A percentile compares a stretch with the other conserved stretches of the same genome.
phyloP scores from a whole-genome alignment of 1,140 invertebrate species.

The Euwallacea similis region DNA sequence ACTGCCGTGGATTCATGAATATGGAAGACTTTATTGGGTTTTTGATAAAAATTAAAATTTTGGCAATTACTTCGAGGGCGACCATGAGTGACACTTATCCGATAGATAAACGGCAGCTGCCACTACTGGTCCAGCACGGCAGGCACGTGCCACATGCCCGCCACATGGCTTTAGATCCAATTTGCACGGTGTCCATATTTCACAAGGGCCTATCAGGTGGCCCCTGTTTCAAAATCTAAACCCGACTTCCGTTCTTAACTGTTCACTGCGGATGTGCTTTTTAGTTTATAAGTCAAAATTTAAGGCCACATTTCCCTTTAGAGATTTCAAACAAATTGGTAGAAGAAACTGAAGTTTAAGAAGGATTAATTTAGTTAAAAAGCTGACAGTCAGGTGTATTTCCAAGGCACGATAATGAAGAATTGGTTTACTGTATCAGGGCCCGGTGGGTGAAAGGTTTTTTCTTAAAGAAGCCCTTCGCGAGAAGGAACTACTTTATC shows the following conservation, averaged over 20 bases:
- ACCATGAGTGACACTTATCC: constrained; percentile 30
- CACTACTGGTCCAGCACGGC: constrained; percentile 26
- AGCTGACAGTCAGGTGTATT: constrained; percentile 20
- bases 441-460: constrained; percentile 17
- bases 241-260: constrained; percentile 23
- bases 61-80: no score
- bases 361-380: constrained; percentile 7
- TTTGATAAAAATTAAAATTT: no score
- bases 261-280: constrained; percentile 13
- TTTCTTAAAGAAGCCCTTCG: constrained; percentile 20
- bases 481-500: constrained; percentile 19
- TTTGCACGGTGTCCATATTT: constrained; percentile 38
- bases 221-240: constrained; percentile 29
- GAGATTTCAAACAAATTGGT: no score
- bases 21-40: no score
- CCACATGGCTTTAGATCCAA: constrained; percentile 36
- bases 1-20: no score
- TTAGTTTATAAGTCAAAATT: constrained; percentile 9
- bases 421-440: constrained; percentile 7
- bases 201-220: constrained; percentile 20
- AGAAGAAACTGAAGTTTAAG: not conserved
- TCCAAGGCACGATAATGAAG: constrained; percentile 1
- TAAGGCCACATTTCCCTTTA: constrained; percentile 17
- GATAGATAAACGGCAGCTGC: constrained; percentile 35
- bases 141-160: constrained; percentile 36